Base-by-base conservation (phyloP, 1,140 invertebrate genomes). In the Drosophila nebulosa region DNA sequence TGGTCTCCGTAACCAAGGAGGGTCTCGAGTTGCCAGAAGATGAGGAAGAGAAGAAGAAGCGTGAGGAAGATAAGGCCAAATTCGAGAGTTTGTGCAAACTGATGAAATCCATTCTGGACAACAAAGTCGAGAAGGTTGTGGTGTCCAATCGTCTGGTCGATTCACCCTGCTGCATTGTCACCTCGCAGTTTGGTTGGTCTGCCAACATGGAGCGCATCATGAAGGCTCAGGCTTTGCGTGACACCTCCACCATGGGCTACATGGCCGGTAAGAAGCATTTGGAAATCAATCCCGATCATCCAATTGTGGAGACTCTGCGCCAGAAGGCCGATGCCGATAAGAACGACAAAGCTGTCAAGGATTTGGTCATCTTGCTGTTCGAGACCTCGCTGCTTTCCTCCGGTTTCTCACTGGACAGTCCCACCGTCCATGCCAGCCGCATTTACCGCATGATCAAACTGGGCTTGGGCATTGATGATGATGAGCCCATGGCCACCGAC, bases 201-300 rank as follows among this genome's bases (percentile, higher is more conserved):
- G 98, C 98, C 3, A 99, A 99, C 92, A 99, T 99, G 98, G 99
- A 99, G 91, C 95, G 98, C 63, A 99, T 99, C 92, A 99, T 99
- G 98, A 99, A 99, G 92, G 98, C 98, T 0, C 98, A 99, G 91
- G 98, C 98, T 36, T 93, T 99, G 0, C 93, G 97, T 21, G 98
- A 99, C 85, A 97, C 97, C 0, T 97, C 97, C 14, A 99, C 98
- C 60, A 98, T 99, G 97, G 97, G 97, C 51, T 99, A 99, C 93
- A 99, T 99, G 98, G 96, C 98, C 12, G 97, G 98, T 51, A 99
- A 99, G 93, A 99, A 99, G 92, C 97, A 99, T 77, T 92, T 99
- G 4, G 98, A 99, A 92, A 97, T 99, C 91, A 99, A 99, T 91
- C 98, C 98, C 12, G 98, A 99, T 89, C 98, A 99, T 93, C 93